These are phyloP conservation scores for Turritopsis rubra DNA, from an alignment of 30 jellyfish, hydroid and myxozoan genomes.

Conservation along the genomic window DNA sequence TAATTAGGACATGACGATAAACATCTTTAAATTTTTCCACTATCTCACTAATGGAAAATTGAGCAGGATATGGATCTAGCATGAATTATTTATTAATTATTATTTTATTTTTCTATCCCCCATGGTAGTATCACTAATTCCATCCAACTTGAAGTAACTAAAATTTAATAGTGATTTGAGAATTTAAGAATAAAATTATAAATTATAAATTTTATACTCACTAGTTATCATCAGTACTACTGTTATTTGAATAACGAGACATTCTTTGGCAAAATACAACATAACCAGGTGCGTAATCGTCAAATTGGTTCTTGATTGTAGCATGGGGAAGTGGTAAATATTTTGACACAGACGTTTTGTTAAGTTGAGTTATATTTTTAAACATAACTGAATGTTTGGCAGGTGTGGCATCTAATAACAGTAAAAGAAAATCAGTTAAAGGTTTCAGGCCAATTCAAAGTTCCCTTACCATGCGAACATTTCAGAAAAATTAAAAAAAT, in stretches of 20 bases:
- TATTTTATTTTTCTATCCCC: not conserved
- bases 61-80: not conserved
- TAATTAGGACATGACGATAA: too few species aligned
- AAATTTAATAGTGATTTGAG: not conserved
- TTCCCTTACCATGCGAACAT: too few species aligned
- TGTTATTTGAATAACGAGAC: not conserved
- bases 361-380: too few species aligned
- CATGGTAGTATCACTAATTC: not conserved
- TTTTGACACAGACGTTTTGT: not conserved
- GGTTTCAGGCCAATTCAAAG: too few species aligned
- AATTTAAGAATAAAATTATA: too few species aligned
- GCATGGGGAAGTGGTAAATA: not conserved
- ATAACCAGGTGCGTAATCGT: not conserved
- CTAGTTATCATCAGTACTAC: not conserved
- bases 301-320: not conserved
- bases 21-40: not conserved
- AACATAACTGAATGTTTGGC: too few species aligned
- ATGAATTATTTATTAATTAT: too few species aligned
- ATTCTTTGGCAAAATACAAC: not conserved
- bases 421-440: too few species aligned
- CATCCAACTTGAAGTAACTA: not conserved
- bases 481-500: too few species aligned
- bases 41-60: not conserved
- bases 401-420: too few species aligned
- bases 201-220: not conserved